phyloP scores from a whole-genome alignment of 2,113 vertebrate species.

The Pseudorectes ferrugineus region DNA sequence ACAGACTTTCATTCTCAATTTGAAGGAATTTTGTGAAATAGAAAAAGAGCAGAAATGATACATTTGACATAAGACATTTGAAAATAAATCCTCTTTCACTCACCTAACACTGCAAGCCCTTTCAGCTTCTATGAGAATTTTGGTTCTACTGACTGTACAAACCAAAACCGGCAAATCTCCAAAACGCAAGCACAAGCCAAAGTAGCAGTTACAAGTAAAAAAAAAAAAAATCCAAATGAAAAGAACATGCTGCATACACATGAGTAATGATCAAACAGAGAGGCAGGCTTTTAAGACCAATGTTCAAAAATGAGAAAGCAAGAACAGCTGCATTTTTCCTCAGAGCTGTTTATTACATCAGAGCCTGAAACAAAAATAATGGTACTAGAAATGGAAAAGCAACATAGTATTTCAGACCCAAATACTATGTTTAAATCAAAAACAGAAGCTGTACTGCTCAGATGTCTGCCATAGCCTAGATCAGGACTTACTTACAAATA shows the following conservation, averaged over 20 bases:
- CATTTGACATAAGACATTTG: background rate
- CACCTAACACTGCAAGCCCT: background rate
- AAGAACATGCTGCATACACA: background rate
- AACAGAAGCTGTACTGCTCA: background rate
- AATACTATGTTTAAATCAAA: background rate
- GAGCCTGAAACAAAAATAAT: background rate
- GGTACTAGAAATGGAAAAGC: background rate
- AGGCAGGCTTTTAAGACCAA: background rate
- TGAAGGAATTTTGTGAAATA: background rate
- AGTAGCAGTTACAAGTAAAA: background rate
- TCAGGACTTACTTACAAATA: background rate
- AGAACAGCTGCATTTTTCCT: background rate
- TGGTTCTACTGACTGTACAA: background rate
- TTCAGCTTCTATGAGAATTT: background rate
- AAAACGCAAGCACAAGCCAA: background rate
- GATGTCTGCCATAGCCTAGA: background rate
- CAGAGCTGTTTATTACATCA: background rate
- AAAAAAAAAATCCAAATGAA: background rate
- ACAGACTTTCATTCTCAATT: background rate
- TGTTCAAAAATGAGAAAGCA: background rate
- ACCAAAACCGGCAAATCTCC: background rate
- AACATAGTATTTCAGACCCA: background rate
- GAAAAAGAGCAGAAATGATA: background rate
- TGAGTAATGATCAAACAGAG: background rate
- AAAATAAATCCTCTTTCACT: background rate